Evolutionary conservation across 2,888 invertebrate species (phyloP).

Genomic region (Sipha maydis): DNA sequence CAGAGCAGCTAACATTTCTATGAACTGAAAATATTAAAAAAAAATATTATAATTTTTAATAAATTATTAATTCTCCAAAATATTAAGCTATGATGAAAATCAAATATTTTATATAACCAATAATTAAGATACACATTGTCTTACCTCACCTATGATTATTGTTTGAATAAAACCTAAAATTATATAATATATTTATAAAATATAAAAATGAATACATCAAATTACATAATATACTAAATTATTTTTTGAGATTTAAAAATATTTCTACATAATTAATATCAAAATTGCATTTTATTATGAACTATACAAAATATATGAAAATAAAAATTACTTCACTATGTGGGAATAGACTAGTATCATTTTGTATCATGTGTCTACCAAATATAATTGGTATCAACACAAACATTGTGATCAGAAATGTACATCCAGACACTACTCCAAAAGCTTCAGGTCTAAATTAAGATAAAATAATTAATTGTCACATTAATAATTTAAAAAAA

Average conservation of each 20-base stretch:
- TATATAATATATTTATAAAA: not conserved
- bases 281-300: no score
- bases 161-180: conserved; percentile 41
- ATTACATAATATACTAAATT: not conserved
- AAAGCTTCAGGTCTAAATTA: conserved; percentile 90
- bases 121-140: not conserved
- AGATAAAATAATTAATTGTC: conserved; percentile 32
- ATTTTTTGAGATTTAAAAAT: not conserved
- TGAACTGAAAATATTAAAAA: conserved; percentile 77
- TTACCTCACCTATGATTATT: not conserved
- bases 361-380: conserved; percentile 74
- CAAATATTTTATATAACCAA: not conserved
- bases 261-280: conserved; percentile 12
- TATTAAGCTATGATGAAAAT: not conserved
- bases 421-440: conserved; percentile 94
- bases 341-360: conserved; percentile 79
- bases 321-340: conserved; percentile 78
- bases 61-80: not conserved
- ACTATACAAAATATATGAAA: not conserved
- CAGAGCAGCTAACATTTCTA: conserved; percentile 92
- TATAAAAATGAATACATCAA: not conserved
- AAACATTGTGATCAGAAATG: conserved; percentile 92
- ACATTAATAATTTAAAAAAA: not conserved
- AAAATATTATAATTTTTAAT: conserved; percentile 15
- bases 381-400: conserved; percentile 97